Evolutionary conservation across 2,888 invertebrate genomes (phyloP).

Genomic region (Lottia scabra): DNA sequence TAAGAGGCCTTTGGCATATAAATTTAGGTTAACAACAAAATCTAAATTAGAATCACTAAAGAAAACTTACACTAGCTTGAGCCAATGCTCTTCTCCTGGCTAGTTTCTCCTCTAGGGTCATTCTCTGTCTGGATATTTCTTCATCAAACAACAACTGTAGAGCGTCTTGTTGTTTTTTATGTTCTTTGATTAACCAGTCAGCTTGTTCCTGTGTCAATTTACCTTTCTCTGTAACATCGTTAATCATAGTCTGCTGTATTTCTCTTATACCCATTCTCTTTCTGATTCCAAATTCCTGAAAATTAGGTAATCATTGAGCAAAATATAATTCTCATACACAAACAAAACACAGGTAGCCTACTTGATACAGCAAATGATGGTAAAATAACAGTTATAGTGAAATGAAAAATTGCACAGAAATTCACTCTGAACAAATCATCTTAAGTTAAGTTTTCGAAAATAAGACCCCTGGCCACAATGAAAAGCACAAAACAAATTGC

Average conservation of each 20-base stretch:
- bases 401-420: no score
- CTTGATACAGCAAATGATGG: no score
- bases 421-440: no score
- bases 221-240: slow-evolving; percentile 47
- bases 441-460: no score
- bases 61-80: slow-evolving; percentile 52
- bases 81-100: slow-evolving; percentile 61
- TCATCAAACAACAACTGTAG: slow-evolving; percentile 63
- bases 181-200: slow-evolving; percentile 64
- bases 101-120: slow-evolving; percentile 65
- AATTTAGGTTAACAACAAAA: neutral
- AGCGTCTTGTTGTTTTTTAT: slow-evolving; percentile 50
- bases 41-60: neutral
- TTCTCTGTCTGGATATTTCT: slow-evolving; percentile 63
- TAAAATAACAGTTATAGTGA: no score
- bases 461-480: no score
- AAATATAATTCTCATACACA: no score
- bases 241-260: slow-evolving; percentile 51
- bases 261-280: slow-evolving; percentile 61
- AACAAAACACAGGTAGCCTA: no score
- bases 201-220: slow-evolving; percentile 54
- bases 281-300: slow-evolving; percentile 61
- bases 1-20: neutral
- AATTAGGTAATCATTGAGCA: neutral
- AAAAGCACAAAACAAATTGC: no score